Percentiles rank a stretch among this genome's conserved stretches.
These are phyloP conservation scores for Desmophyllum pertusum DNA, from an alignment of 92 coral and sea anemone genomes.

Conservation along the genomic window DNA sequence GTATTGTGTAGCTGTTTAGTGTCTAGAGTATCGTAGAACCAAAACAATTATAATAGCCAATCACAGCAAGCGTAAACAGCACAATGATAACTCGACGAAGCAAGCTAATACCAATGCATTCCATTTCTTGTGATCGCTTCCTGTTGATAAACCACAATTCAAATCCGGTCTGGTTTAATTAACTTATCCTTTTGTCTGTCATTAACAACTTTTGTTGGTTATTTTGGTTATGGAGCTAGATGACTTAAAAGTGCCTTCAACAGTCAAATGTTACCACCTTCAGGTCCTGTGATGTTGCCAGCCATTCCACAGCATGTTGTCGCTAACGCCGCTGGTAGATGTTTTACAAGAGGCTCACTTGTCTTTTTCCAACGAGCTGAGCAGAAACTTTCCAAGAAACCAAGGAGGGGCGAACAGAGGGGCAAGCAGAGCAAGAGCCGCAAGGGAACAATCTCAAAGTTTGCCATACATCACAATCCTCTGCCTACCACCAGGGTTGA, in stretches of 20 bases:
- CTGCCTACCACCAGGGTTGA: not conserved
- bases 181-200: no score
- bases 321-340: not conserved
- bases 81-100: no score
- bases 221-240: no score
- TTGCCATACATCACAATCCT: not conserved
- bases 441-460: not conserved
- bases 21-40: no score
- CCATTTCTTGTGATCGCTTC: no score
- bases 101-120: no score
- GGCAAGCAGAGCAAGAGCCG: not conserved
- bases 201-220: no score
- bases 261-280: not conserved
- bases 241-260: no score
- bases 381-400: not conserved
- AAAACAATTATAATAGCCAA: no score
- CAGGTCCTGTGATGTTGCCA: not conserved
- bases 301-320: not conserved
- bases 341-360: not conserved
- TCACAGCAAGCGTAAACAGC: no score
- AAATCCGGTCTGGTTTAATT: no score
- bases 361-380: not conserved
- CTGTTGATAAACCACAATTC: no score
- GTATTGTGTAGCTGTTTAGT: not conserved
- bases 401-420: conserved; percentile 6